Conservation (phyloP, 2,113 vertebrate species). For the Petaurus breviceps region DNA sequence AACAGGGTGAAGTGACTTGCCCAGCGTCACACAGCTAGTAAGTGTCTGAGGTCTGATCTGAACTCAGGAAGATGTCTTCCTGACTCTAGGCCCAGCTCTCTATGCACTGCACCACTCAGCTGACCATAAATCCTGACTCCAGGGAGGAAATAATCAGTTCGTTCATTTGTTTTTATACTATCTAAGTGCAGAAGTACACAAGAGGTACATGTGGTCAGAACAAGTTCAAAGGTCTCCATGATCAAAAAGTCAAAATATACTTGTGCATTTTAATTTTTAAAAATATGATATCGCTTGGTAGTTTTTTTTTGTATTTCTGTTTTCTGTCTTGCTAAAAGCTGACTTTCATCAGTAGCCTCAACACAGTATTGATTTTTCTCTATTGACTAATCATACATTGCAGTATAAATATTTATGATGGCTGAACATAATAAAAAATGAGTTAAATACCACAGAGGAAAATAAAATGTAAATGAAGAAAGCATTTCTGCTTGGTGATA, state of each 20-base stretch:
- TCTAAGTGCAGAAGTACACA: not conserved
- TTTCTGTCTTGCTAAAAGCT: not conserved
- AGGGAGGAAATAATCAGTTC: not conserved
- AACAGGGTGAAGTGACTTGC: not conserved
- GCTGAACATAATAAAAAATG: slow-evolving; percentile 65
- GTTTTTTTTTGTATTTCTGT: not conserved
- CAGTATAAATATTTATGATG: slow-evolving; percentile 77
- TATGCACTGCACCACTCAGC: not conserved
- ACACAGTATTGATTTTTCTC: slow-evolving; percentile 73
- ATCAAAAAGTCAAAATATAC: not conserved
- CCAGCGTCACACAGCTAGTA: not conserved
- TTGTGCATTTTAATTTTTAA: not conserved
- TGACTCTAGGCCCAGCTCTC: not conserved
- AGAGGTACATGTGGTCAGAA: not conserved
- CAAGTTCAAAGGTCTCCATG: not conserved
- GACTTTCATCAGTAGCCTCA: slow-evolving; percentile 48
- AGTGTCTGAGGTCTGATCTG: not conserved
- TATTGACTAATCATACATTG: slow-evolving; percentile 72
- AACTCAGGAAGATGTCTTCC: not conserved
- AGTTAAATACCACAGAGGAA: slow-evolving; percentile 73
- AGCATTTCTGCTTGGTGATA: slow-evolving; percentile 64
- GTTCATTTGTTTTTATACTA: not conserved
- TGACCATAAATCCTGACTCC: not conserved
- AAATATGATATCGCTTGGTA: not conserved
- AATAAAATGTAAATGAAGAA: slow-evolving; percentile 76